phyloP scores from a whole-genome alignment of 2,797 vertebrate genomes.

The Alcedo quadribrachys region DNA sequence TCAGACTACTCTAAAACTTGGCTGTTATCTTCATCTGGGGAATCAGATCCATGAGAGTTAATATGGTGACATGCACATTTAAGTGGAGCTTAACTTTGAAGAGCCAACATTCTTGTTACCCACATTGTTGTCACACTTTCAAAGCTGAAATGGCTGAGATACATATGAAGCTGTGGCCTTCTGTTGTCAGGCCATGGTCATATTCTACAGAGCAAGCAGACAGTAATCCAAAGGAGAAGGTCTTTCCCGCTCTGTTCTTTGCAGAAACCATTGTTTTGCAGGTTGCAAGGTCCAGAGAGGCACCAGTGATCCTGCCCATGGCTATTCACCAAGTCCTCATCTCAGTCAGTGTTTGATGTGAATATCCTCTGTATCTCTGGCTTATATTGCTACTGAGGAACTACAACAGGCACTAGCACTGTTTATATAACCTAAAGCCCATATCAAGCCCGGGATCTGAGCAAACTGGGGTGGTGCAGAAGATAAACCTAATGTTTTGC shows the following conservation, averaged over 20 bases:
- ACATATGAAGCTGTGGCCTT: neutral
- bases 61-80: neutral
- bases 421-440: neutral
- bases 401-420: neutral
- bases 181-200: neutral
- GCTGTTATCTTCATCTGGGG: neutral
- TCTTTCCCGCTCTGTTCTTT: neutral
- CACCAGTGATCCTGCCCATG: neutral
- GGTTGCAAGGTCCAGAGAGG: neutral
- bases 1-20: neutral
- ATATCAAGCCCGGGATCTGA: neutral
- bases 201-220: neutral
- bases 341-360: neutral
- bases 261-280: neutral
- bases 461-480: neutral
- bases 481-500: neutral
- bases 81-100: neutral
- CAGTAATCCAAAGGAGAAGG: neutral
- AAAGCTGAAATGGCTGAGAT: neutral
- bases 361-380: neutral
- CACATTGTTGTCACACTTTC: neutral
- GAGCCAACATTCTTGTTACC: neutral
- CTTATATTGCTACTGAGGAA: neutral
- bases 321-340: neutral
- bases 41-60: neutral